A percentile compares a stretch with the other conserved stretches of the same genome.
Evolutionary conservation across 2,888 invertebrate genomes (phyloP).

Genomic region (Drosophila mulleri): DNA sequence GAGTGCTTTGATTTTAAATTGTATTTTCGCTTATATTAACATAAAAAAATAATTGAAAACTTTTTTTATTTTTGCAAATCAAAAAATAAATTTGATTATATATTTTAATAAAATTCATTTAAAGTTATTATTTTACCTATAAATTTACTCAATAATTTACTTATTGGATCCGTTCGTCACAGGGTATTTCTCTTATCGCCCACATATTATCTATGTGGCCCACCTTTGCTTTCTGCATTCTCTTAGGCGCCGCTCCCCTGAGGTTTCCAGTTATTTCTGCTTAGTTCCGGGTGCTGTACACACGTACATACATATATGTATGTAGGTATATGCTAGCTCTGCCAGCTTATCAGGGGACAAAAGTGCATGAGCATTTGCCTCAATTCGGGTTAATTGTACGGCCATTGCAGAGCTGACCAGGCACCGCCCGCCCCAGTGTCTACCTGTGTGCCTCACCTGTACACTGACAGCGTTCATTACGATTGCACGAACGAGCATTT

Average conservation of each 20-base stretch:
- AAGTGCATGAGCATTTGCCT: constrained; percentile 63
- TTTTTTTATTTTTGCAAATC: too few relatives aligned
- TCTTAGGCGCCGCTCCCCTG: constrained; percentile 14
- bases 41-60: too few relatives aligned
- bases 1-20: too few relatives aligned
- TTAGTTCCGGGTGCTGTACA: constrained; percentile 32
- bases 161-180: background rate
- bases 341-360: constrained; percentile 60
- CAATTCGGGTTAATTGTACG: constrained; percentile 78
- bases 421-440: background rate
- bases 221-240: background rate
- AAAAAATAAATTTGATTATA: too few relatives aligned
- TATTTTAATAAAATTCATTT: too few relatives aligned
- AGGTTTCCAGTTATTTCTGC: constrained; percentile 28
- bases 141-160: too few relatives aligned
- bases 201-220: background rate
- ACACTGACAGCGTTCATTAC: constrained; percentile 36
- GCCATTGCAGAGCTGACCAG: constrained; percentile 42
- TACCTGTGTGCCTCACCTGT: background rate
- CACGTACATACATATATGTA: background rate
- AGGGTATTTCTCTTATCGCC: constrained; percentile 10
- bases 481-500: constrained; percentile 36
- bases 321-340: background rate
- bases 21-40: too few relatives aligned
- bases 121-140: too few relatives aligned